phyloP scores from a whole-genome alignment of 2,888 invertebrate species.

The Teleiodes luculella region DNA sequence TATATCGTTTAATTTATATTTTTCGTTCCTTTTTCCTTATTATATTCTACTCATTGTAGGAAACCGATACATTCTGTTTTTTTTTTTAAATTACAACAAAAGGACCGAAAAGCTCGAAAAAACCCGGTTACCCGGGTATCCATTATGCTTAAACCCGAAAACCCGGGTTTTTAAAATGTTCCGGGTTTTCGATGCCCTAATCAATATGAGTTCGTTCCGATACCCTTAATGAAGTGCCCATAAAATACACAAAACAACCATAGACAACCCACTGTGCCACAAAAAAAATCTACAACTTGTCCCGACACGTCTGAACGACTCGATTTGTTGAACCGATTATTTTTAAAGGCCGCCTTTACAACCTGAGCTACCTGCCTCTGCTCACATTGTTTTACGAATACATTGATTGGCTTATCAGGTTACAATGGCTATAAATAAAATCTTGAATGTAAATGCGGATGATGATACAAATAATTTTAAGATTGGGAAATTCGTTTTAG shows the following conservation, averaged over 20 bases:
- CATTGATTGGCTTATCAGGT: slow-evolving; percentile 50
- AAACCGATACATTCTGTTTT: no score
- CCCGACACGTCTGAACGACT: slow-evolving; percentile 68
- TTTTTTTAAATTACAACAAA: no score
- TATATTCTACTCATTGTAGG: no score
- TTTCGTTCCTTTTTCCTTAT: no score
- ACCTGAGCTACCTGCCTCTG: slow-evolving; percentile 22
- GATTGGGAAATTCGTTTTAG: background rate
- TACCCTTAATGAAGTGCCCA: slow-evolving; percentile 64
- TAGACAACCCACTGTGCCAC: slow-evolving; percentile 62
- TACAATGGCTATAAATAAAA: slow-evolving; percentile 26
- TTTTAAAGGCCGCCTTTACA: slow-evolving; percentile 44
- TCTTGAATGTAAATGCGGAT: slow-evolving; percentile 8
- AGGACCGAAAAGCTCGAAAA: no score
- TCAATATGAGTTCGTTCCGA: slow-evolving; percentile 47
- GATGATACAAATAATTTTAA: background rate
- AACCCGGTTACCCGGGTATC: no score
- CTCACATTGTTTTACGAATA: slow-evolving; percentile 63
- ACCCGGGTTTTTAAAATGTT: no score
- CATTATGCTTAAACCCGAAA: no score
- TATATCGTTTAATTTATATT: no score
- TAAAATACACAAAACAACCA: slow-evolving; percentile 69
- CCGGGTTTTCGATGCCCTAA: no score
- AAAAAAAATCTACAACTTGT: slow-evolving; percentile 68
- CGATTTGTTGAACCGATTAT: slow-evolving; percentile 69